These are phyloP conservation scores for Eudorcas thomsonii DNA, from an alignment of 2,113 vertebrate genomes.

Conservation along the genomic window DNA sequence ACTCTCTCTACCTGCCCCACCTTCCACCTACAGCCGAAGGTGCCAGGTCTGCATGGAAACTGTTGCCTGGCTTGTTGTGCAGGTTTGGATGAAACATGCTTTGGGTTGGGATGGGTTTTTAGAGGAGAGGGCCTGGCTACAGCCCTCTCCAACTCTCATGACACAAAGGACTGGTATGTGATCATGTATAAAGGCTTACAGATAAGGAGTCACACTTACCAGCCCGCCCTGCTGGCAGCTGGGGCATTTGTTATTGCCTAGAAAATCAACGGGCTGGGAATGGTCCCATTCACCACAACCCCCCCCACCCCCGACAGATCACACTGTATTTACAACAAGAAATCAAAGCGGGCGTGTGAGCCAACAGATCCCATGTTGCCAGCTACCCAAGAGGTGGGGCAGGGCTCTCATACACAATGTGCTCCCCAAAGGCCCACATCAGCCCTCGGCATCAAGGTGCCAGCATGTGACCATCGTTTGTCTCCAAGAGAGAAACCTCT, in stretches of 20 bases:
- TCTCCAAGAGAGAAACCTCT: neutral
- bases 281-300: neutral
- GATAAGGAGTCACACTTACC: neutral
- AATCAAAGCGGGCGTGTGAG: neutral
- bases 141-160: neutral
- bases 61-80: slow-evolving; percentile 64
- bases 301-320: rapidly evolving
- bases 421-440: neutral
- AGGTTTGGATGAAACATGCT: slow-evolving; percentile 68
- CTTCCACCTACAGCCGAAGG: slow-evolving; percentile 63
- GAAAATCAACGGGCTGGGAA: neutral
- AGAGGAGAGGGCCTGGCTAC: neutral
- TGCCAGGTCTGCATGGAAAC: slow-evolving; percentile 53
- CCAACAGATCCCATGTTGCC: neutral
- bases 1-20: slow-evolving; percentile 62
- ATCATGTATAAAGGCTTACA: neutral
- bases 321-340: rapidly evolving
- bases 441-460: neutral
- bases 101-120: neutral
- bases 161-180: neutral
- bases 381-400: neutral
- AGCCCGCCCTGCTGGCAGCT: neutral
- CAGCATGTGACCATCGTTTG: neutral
- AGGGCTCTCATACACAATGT: neutral
- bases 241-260: neutral